phyloP scores from a whole-genome alignment of 2,113 vertebrate species.

The Pedetes capensis region DNA sequence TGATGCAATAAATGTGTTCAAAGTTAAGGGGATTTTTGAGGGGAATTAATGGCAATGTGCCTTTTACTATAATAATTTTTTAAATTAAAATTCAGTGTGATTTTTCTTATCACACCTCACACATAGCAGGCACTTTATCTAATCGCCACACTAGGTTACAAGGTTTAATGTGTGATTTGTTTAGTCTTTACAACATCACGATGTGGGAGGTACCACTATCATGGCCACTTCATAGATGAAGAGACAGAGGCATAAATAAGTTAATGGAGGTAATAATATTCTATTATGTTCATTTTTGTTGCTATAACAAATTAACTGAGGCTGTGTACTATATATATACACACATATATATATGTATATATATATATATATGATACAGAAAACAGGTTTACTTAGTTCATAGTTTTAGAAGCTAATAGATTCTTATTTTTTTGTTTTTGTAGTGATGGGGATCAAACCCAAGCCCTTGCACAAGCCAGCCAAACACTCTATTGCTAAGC shows the following conservation, averaged over 20 bases:
- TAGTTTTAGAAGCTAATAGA: not conserved
- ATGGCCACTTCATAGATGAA: not conserved
- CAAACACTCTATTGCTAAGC: not conserved
- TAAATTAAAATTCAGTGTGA: too few species aligned
- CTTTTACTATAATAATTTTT: too few species aligned
- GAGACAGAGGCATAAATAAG: not conserved
- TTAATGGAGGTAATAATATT: not conserved
- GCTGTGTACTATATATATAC: too few species aligned
- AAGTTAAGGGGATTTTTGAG: too few species aligned
- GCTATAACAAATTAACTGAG: not conserved
- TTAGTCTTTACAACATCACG: not conserved
- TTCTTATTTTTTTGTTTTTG: not conserved
- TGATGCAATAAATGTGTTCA: too few species aligned
- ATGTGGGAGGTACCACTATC: not conserved
- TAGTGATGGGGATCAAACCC: not conserved
- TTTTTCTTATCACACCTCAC: too few species aligned
- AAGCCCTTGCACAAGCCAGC: not conserved
- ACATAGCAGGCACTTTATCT: too few species aligned
- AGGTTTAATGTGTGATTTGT: not conserved
- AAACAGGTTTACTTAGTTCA: not conserved
- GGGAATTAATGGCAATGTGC: too few species aligned
- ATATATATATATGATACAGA: too few species aligned
- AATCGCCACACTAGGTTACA: not conserved
- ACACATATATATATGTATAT: too few species aligned
- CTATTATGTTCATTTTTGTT: not conserved